Conservation (phyloP, 2,888 invertebrate species). For the Papilio protenor region DNA sequence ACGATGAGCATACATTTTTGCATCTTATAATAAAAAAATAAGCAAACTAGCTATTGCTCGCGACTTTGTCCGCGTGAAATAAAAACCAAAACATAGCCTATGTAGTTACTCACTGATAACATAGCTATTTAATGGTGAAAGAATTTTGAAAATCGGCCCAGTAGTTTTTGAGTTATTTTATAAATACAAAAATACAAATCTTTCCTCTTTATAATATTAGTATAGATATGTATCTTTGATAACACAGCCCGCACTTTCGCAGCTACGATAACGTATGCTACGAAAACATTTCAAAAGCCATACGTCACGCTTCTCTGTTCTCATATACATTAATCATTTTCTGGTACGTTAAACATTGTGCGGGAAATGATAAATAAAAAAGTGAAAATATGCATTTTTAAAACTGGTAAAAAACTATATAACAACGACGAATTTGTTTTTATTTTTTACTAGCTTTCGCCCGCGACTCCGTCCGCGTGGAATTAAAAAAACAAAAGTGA, state of each 20-base stretch:
- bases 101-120: too few species aligned
- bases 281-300: slow-evolving; percentile 16
- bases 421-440: not conserved
- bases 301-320: slow-evolving; percentile 10
- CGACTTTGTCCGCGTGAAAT: too few species aligned
- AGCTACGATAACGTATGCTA: not conserved
- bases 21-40: not conserved
- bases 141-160: too few species aligned
- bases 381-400: not conserved
- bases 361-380: slow-evolving; percentile 18
- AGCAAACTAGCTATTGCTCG: too few species aligned
- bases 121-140: too few species aligned
- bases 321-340: slow-evolving; percentile 23
- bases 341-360: slow-evolving; percentile 20
- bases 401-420: not conserved
- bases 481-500: too few species aligned
- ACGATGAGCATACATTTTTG: not conserved
- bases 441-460: too few species aligned
- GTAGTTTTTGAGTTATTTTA: too few species aligned
- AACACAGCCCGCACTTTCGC: not conserved
- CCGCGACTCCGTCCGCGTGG: too few species aligned
- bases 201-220: too few species aligned
- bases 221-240: not conserved
- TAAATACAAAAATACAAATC: too few species aligned
- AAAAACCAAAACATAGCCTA: too few species aligned